Conservation (phyloP, 2,113 vertebrate species). For the Mobula birostris region DNA sequence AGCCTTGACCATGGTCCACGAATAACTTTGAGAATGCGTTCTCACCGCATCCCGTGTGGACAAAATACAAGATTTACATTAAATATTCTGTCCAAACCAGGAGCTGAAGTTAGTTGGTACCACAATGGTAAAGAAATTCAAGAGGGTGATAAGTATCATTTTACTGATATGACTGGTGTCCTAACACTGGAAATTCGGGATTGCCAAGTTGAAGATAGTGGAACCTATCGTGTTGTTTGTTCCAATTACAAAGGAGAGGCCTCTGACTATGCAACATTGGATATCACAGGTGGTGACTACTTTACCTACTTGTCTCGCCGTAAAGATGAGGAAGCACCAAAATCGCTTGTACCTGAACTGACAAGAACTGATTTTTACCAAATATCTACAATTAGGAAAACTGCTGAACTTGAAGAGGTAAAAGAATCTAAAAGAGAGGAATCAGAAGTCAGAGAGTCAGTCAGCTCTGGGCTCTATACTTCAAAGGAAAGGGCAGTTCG, state of each 20-base stretch:
- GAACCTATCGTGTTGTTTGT: slow-evolving; percentile 85
- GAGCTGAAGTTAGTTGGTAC: slow-evolving; percentile 82
- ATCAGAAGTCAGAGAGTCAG: slow-evolving; percentile 69
- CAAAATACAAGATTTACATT: slow-evolving; percentile 82
- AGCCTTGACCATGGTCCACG: slow-evolving; percentile 84
- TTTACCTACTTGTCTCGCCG: slow-evolving; percentile 69
- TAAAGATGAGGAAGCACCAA: slow-evolving; percentile 79
- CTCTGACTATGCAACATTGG: slow-evolving; percentile 87
- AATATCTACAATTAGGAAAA: slow-evolving; percentile 73
- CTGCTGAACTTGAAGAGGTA: slow-evolving; percentile 72
- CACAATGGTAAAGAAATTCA: slow-evolving; percentile 81
- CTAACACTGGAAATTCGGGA: slow-evolving; percentile 80
- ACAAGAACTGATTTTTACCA: slow-evolving; percentile 80
- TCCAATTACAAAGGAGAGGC: slow-evolving; percentile 87
- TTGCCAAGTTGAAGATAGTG: slow-evolving; percentile 80
- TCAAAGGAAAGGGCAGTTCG: slow-evolving; percentile 66
- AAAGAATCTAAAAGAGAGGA: slow-evolving; percentile 76
- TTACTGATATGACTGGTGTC: slow-evolving; percentile 80
- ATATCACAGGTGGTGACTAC: slow-evolving; percentile 77
- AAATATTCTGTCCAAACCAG: slow-evolving; percentile 87
- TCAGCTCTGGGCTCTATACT: slow-evolving; percentile 63
- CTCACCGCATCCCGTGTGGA: slow-evolving; percentile 76
- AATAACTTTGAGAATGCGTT: slow-evolving; percentile 88
- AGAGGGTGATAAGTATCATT: slow-evolving; percentile 73
- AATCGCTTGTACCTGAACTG: slow-evolving; percentile 70